Percentiles rank a stretch among this genome's conserved stretches.
Conservation (phyloP, 2,113 vertebrate genomes). For the Riparia riparia region DNA sequence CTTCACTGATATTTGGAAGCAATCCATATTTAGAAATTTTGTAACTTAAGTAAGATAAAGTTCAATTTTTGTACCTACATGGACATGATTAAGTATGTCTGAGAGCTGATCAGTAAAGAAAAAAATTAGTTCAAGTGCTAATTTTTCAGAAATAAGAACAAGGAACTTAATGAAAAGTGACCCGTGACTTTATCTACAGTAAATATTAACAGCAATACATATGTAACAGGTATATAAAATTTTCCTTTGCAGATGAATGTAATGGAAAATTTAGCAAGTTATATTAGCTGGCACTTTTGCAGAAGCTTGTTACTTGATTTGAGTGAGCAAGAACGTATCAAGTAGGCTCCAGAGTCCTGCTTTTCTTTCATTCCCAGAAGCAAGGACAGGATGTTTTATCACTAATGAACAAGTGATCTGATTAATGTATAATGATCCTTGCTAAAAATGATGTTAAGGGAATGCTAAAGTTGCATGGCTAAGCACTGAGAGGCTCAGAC, state of each 20-base stretch:
- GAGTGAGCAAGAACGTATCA: slow-evolving; percentile 19
- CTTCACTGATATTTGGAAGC: background rate
- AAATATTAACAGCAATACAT: slow-evolving; percentile 26
- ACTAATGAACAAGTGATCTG: slow-evolving; percentile 73
- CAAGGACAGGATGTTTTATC: slow-evolving; percentile 71
- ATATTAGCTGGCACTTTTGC: slow-evolving; percentile 46
- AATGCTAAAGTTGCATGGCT: slow-evolving; percentile 53
- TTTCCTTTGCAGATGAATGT: slow-evolving; percentile 9
- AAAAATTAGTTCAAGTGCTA: background rate
- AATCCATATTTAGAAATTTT: background rate
- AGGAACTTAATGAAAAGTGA: background rate
- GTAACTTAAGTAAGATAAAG: background rate
- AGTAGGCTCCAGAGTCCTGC: slow-evolving; percentile 63
- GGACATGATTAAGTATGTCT: background rate
- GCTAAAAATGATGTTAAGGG: slow-evolving; percentile 58
- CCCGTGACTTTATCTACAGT: background rate
- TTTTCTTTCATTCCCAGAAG: slow-evolving; percentile 71
- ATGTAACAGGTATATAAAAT: background rate
- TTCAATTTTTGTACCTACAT: background rate
- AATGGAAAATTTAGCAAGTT: slow-evolving; percentile 55
- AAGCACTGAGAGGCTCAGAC: slow-evolving; percentile 27
- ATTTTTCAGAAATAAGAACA: slow-evolving; percentile 22
- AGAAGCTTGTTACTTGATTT: slow-evolving; percentile 64
- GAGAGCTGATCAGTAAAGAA: background rate
- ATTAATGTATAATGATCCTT: slow-evolving; percentile 72